These are phyloP conservation scores for Condylura cristata DNA, from an alignment of 2,113 vertebrate species.

Conservation along the genomic window DNA sequence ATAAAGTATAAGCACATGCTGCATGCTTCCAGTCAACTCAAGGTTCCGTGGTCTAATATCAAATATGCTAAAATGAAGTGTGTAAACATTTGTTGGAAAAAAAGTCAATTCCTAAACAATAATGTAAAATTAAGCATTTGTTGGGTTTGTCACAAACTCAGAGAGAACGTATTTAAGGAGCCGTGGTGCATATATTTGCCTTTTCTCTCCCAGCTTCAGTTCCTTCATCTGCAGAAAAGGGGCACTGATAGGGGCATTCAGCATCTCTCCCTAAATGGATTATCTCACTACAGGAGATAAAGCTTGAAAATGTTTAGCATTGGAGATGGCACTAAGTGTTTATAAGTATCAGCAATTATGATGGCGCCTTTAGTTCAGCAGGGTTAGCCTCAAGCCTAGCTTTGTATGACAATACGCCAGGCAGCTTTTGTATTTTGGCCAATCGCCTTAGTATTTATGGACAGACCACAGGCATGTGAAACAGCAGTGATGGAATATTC, in stretches of 20 bases:
- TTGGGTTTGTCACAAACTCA: background rate
- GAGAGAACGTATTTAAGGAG: background rate
- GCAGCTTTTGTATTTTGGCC: background rate
- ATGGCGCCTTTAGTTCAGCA: background rate
- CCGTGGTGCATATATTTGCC: background rate
- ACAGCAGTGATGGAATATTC: background rate
- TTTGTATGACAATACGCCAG: background rate
- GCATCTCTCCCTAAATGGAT: background rate
- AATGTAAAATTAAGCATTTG: background rate
- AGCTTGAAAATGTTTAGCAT: background rate
- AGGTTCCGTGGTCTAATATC: background rate
- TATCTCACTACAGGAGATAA: background rate
- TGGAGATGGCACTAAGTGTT: background rate
- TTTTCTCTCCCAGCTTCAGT: background rate
- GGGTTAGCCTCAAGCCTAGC: background rate
- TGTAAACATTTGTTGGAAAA: conserved; percentile 6
- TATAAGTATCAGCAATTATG: background rate
- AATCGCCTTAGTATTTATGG: background rate
- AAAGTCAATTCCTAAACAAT: background rate
- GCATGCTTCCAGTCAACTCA: background rate
- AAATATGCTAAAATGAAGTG: background rate
- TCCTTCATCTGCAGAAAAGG: background rate
- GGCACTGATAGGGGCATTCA: background rate
- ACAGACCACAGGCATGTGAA: background rate
- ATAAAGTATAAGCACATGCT: background rate